Evolutionary conservation across 2,888 invertebrate species (phyloP).

Genomic region (Caenorhabditis sinica): DNA sequence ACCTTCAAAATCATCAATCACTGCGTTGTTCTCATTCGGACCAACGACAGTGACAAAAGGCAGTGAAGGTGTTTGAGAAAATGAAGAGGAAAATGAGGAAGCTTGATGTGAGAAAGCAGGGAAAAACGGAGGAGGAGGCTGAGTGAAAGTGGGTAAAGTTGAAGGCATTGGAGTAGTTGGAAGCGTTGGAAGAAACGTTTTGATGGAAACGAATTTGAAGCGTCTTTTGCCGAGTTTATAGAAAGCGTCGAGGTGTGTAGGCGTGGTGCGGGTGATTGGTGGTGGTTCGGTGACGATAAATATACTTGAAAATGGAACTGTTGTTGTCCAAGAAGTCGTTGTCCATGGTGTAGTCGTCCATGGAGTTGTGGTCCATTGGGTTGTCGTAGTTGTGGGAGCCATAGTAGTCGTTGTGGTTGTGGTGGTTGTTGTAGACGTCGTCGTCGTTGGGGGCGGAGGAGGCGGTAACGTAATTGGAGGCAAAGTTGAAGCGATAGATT

Average conservation of each 20-base stretch:
- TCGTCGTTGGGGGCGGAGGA: conserved; percentile 53
- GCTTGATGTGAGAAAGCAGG: conserved; percentile 23
- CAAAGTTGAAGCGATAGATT: conserved; percentile 52
- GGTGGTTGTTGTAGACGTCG: conserved; percentile 1
- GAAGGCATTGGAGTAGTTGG: conserved; percentile 35
- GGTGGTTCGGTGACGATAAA: conserved; percentile 51
- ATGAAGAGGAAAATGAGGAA: conserved; percentile 9
- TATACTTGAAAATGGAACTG: conserved; percentile 50
- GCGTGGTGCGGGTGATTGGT: conserved; percentile 45
- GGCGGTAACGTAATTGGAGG: conserved; percentile 50
- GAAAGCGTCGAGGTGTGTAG: conserved; percentile 57
- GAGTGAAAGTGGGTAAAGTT: conserved; percentile 11
- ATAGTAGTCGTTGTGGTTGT: conserved; percentile 9
- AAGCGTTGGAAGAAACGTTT: conserved; percentile 52
- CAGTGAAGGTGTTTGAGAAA: conserved; percentile 28
- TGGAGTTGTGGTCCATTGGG: conserved; percentile 52
- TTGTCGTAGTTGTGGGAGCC: conserved; percentile 44
- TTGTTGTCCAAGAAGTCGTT: conserved; percentile 35
- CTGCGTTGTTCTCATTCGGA: conserved; percentile 37
- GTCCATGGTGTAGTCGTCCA: conserved; percentile 19
- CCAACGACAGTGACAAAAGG: conserved; percentile 39
- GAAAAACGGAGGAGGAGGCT: neutral
- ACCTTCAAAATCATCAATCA: conserved; percentile 58
- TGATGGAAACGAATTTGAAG: conserved; percentile 65
- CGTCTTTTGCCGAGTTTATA: conserved; percentile 65